phyloP scores from a whole-genome alignment of 2,888 invertebrate genomes.

The Aleiodes testaceus region DNA sequence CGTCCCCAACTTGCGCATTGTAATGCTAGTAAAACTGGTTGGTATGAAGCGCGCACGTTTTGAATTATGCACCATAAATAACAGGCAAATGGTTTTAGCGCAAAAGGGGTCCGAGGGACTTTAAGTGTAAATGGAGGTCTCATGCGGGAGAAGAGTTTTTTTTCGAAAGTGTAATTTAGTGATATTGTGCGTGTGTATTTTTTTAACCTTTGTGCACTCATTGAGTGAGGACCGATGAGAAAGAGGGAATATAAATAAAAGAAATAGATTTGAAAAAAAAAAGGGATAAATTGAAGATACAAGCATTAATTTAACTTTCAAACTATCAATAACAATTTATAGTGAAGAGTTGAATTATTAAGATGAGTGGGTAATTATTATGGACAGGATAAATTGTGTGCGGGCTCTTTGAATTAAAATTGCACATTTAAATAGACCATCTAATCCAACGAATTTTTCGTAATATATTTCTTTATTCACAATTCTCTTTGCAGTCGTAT shows the following conservation, averaged over 20 bases:
- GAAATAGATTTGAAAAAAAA: conserved; percentile 45
- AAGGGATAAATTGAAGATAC: too few relatives aligned
- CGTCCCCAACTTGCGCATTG: conserved; percentile 15
- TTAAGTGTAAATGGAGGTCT: conserved; percentile 45
- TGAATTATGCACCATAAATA: conserved; percentile 45
- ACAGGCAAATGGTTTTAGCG: conserved; percentile 40
- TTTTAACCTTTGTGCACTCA: conserved; percentile 36
- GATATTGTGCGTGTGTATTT: conserved; percentile 52
- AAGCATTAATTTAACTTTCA: not conserved
- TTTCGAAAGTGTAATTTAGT: conserved; percentile 56
- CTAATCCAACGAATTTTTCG: not conserved
- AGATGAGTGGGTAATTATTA: conserved; percentile 7
- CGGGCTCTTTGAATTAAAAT: not conserved
- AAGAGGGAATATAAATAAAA: conserved; percentile 35
- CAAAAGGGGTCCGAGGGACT: conserved; percentile 36
- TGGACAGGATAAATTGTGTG: not conserved
- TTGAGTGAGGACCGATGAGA: conserved; percentile 24
- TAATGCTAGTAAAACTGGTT: conserved; percentile 26
- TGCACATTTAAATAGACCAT: too few relatives aligned
- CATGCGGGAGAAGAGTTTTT: conserved; percentile 7
- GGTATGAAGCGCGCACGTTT: conserved; percentile 34
- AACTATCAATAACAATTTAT: conserved; percentile 7
- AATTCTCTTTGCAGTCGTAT: conserved; percentile 15
- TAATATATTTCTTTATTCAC: too few relatives aligned
- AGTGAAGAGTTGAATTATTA: conserved; percentile 3